Conservation (phyloP, 1,140 invertebrate genomes). For the Cydia pomonella region DNA sequence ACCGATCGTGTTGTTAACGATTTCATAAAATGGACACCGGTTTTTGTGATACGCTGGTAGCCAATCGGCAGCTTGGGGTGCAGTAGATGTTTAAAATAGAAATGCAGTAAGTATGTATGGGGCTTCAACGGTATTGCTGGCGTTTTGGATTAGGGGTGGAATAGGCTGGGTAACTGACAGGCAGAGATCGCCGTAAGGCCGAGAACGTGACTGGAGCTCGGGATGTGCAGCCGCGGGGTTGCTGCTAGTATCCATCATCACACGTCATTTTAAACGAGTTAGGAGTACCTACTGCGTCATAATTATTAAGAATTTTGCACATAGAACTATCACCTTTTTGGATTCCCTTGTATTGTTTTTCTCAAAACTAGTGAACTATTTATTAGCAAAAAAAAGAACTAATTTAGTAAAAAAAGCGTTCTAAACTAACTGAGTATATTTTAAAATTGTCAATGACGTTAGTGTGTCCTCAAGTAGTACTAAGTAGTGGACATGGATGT, state of each 20-base stretch:
- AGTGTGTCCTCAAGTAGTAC: too few species aligned
- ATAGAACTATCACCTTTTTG: too few species aligned
- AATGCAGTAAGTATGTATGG: not conserved
- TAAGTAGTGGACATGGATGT: too few species aligned
- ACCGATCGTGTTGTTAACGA: slow-evolving; percentile 38
- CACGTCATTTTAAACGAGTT: not conserved
- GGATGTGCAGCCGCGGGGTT: slow-evolving; percentile 36
- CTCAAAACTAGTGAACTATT: too few species aligned
- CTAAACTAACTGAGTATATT: too few species aligned
- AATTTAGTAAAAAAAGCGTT: too few species aligned
- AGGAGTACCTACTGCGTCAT: not conserved
- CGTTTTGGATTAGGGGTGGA: slow-evolving; percentile 47
- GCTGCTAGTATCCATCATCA: slow-evolving; percentile 37
- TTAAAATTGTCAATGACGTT: too few species aligned
- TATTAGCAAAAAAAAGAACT: too few species aligned
- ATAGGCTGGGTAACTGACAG: slow-evolving; percentile 43
- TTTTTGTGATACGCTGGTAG: slow-evolving; percentile 52
- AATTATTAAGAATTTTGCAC: too few species aligned
- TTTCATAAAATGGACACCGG: slow-evolving; percentile 52
- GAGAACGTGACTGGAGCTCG: slow-evolving; percentile 51
- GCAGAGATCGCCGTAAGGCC: slow-evolving; percentile 47
- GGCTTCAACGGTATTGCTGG: not conserved
- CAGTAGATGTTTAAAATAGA: not conserved
- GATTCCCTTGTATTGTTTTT: too few species aligned
- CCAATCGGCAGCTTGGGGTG: slow-evolving; percentile 50